Percentiles rank a stretch among this genome's conserved stretches.
phyloP scores from a whole-genome alignment of 2,113 vertebrate species.

The Ancistrus triradiatus region DNA sequence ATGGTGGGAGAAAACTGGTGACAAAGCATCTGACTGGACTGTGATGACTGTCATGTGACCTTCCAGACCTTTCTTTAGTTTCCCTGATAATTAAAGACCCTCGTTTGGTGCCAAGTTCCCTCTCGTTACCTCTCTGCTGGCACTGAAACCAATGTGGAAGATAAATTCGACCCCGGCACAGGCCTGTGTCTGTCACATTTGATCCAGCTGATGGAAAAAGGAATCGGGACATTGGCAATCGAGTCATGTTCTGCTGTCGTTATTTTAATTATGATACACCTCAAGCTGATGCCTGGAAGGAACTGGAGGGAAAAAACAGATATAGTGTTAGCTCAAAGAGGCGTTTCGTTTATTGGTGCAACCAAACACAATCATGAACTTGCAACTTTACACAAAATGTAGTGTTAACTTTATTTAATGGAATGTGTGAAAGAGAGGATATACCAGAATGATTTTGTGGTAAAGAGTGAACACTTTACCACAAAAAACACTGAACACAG shows the following conservation, averaged over 20 bases:
- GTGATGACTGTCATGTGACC: neutral
- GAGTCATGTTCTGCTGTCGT: too few species aligned
- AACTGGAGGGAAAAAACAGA: too few species aligned
- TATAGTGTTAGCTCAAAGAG: too few species aligned
- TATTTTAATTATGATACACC: neutral
- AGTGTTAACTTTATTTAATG: too few species aligned
- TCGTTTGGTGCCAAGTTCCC: neutral
- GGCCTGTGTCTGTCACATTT: neutral
- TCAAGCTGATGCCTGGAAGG: neutral
- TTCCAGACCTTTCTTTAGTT: neutral
- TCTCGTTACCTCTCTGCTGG: neutral
- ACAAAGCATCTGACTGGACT: neutral
- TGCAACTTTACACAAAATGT: too few species aligned
- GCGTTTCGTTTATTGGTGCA: too few species aligned
- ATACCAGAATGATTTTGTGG: too few species aligned
- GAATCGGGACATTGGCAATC: neutral
- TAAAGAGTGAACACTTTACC: too few species aligned
- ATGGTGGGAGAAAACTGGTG: too few species aligned
- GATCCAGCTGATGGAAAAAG: neutral
- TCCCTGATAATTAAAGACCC: neutral
- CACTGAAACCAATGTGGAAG: neutral
- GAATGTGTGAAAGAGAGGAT: too few species aligned
- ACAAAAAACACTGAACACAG: too few species aligned
- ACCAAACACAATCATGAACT: too few species aligned
- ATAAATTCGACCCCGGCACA: neutral